These are phyloP conservation scores for Bucco capensis DNA, from an alignment of 2,113 vertebrate species.

Conservation along the genomic window DNA sequence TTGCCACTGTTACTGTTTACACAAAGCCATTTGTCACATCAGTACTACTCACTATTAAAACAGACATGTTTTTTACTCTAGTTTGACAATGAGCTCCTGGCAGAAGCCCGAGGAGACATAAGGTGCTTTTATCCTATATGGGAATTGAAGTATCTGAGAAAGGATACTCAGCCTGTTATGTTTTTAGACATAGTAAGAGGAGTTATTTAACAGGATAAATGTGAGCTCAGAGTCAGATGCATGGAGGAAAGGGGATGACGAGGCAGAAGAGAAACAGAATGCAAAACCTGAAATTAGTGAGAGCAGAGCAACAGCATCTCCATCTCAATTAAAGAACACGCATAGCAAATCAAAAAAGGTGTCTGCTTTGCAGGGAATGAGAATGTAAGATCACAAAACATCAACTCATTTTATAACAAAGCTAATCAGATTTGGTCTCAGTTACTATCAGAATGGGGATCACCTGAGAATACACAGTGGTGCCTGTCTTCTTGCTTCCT, in stretches of 20 bases:
- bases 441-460: background rate
- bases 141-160: background rate
- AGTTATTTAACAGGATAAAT: conserved; percentile 10
- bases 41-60: background rate
- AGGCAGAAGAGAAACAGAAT: background rate
- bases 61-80: background rate
- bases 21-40: conserved; percentile 7
- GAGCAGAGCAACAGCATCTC: background rate
- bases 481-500: background rate
- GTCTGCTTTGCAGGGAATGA: conserved; percentile 11
- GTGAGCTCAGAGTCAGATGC: background rate
- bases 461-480: background rate
- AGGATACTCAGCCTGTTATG: background rate
- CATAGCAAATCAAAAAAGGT: conserved; percentile 34
- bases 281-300: conserved; percentile 1
- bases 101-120: background rate
- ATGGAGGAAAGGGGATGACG: background rate
- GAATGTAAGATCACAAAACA: conserved; percentile 35
- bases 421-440: background rate
- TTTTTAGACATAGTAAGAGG: background rate
- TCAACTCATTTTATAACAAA: background rate
- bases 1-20: background rate
- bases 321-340: conserved; percentile 26
- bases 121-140: background rate
- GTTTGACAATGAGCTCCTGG: conserved; percentile 30